Conservation (phyloP, 2,888 invertebrate genomes). For the Meiosimyza decipiens region DNA sequence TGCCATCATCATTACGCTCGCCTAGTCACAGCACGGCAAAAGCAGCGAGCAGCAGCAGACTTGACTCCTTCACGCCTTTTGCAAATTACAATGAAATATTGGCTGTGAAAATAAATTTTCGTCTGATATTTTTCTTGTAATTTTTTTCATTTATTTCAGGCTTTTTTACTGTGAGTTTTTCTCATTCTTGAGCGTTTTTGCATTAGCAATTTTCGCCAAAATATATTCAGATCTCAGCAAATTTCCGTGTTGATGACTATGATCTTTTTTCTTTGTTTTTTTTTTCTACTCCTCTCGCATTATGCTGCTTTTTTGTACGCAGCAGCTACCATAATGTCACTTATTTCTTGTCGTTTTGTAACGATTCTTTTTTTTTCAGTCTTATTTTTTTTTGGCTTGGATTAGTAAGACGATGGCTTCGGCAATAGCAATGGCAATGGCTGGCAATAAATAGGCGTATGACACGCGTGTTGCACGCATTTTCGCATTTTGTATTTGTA, state of each 20-base stretch:
- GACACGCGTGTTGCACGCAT: slow-evolving; percentile 52
- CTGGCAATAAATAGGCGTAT: slow-evolving; percentile 55
- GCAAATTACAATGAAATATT: slow-evolving; percentile 63
- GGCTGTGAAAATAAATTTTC: slow-evolving; percentile 53
- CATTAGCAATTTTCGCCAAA: too few species aligned
- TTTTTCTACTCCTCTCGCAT: background rate
- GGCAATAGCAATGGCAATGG: slow-evolving; percentile 44
- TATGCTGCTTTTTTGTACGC: slow-evolving; percentile 8
- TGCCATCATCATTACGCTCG: background rate
- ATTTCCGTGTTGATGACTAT: slow-evolving; percentile 14
- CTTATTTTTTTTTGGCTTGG: too few species aligned
- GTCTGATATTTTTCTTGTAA: too few species aligned
- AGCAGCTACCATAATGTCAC: background rate
- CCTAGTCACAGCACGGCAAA: background rate
- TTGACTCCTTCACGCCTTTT: slow-evolving; percentile 38
- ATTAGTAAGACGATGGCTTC: too few species aligned
- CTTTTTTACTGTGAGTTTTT: background rate
- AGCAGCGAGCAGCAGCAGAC: too few species aligned
- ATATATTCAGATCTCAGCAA: background rate
- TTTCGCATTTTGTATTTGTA: background rate
- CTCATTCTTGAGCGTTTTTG: too few species aligned
- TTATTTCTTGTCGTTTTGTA: slow-evolving; percentile 12
- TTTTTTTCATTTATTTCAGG: background rate
- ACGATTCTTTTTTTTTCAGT: too few species aligned
- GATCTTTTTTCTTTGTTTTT: slow-evolving; percentile 8